A percentile compares a stretch with the other conserved stretches of the same genome.
Conservation (phyloP, 1,140 invertebrate species). For the Danaus plexippus region DNA sequence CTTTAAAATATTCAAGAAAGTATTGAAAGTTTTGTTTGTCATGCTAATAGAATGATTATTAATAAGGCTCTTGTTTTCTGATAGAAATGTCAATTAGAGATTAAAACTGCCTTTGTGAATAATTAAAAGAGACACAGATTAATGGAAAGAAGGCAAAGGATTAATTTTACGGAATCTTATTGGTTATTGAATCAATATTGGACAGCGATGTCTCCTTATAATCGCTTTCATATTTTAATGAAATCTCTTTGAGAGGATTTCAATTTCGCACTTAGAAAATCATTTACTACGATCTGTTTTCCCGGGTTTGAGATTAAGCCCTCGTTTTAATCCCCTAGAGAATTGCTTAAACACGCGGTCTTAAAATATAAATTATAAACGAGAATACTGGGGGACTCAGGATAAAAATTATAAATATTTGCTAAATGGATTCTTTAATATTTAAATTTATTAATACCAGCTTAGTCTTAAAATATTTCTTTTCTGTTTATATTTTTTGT, state of each 20-base stretch:
- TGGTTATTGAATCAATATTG: slow-evolving; percentile 43
- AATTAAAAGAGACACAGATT: slow-evolving; percentile 44
- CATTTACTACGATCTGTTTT: slow-evolving; percentile 21
- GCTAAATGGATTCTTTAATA: slow-evolving; percentile 10
- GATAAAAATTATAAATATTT: slow-evolving; percentile 21
- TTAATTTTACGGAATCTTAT: slow-evolving; percentile 50
- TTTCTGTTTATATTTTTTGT: slow-evolving; percentile 5
- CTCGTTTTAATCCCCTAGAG: slow-evolving; percentile 26
- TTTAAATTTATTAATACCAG: background rate
- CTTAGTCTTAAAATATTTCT: background rate
- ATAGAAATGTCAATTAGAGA: slow-evolving; percentile 16
- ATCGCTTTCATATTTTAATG: slow-evolving; percentile 38
- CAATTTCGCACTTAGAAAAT: slow-evolving; percentile 30
- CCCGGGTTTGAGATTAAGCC: slow-evolving; percentile 23
- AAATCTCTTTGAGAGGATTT: slow-evolving; percentile 37
- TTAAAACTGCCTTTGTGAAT: slow-evolving; percentile 42
- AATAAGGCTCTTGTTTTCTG: too few relatives aligned
- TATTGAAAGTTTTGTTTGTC: too few relatives aligned
- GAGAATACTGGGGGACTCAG: slow-evolving; percentile 10
- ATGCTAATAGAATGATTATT: too few relatives aligned
- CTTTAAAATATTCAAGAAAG: too few relatives aligned
- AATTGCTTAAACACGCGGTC: slow-evolving; percentile 24
- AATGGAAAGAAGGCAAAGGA: slow-evolving; percentile 40
- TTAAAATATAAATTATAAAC: slow-evolving; percentile 27
- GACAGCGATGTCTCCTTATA: slow-evolving; percentile 29